Conservation (phyloP, 2,113 vertebrate species). For the Alouatta palliata region DNA sequence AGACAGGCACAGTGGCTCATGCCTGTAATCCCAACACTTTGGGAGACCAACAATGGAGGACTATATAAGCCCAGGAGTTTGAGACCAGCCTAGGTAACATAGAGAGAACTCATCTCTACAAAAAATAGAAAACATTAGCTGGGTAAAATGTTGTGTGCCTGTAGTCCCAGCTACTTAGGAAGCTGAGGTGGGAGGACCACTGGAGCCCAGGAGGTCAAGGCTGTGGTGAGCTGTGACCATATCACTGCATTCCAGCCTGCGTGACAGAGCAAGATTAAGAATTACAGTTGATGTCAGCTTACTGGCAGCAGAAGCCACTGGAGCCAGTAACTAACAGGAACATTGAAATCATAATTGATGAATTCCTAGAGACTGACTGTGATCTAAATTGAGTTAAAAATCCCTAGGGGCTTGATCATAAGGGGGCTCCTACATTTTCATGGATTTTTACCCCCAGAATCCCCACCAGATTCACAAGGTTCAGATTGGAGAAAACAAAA, state of each 20-base stretch:
- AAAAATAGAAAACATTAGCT: too few relatives aligned
- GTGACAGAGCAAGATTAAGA: not conserved
- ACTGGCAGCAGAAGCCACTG: not conserved
- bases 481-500: not conserved
- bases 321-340: not conserved
- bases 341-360: not conserved
- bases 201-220: too few relatives aligned
- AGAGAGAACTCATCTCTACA: too few relatives aligned
- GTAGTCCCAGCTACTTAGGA: too few relatives aligned
- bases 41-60: too few relatives aligned
- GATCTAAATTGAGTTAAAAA: not conserved
- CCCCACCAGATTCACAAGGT: not conserved
- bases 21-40: too few relatives aligned
- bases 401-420: not conserved
- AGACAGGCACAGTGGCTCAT: not conserved
- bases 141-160: too few relatives aligned
- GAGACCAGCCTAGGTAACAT: too few relatives aligned
- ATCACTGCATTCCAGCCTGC: too few relatives aligned
- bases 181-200: too few relatives aligned
- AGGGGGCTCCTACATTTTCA: not conserved
- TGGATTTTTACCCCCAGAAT: not conserved
- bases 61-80: too few relatives aligned
- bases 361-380: not conserved
- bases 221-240: too few relatives aligned
- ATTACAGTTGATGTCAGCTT: not conserved